These are phyloP conservation scores for Drosophila navojoa DNA, from an alignment of 1,140 invertebrate species.

Conservation along the genomic window DNA sequence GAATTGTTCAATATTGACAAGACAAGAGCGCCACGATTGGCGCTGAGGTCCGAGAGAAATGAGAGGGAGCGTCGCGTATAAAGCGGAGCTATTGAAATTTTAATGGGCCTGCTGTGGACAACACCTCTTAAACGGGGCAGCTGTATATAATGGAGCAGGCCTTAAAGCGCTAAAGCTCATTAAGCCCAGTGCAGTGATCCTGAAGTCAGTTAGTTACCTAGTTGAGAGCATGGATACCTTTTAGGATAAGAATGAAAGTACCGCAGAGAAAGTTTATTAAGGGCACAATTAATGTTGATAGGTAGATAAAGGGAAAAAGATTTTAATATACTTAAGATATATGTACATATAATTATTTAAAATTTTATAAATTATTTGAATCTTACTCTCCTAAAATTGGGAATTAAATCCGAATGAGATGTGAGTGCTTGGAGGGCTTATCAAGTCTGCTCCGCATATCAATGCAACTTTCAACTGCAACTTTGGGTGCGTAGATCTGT, in stretches of 20 bases:
- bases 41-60: constrained; percentile 2
- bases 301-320: too few species aligned
- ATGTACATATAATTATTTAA: too few species aligned
- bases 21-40: constrained; percentile 68
- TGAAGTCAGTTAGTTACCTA: constrained; percentile 1
- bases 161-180: constrained; percentile 15
- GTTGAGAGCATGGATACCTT: background rate
- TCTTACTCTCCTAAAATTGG: too few species aligned
- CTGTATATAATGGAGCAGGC: background rate
- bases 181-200: background rate
- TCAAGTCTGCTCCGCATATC: constrained; percentile 27
- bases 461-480: constrained; percentile 35
- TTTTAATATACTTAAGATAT: too few species aligned
- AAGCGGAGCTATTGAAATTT: constrained; percentile 65
- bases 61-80: background rate
- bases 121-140: constrained; percentile 10
- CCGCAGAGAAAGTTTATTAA: background rate
- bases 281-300: too few species aligned
- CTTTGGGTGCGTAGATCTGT: background rate
- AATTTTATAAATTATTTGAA: too few species aligned
- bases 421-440: constrained; percentile 16
- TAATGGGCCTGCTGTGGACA: constrained; percentile 53
- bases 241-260: background rate
- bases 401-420: too few species aligned
- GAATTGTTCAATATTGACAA: constrained; percentile 81